Base-by-base conservation (phyloP, 2,888 invertebrate genomes). In the Catotricha subobsoleta region DNA sequence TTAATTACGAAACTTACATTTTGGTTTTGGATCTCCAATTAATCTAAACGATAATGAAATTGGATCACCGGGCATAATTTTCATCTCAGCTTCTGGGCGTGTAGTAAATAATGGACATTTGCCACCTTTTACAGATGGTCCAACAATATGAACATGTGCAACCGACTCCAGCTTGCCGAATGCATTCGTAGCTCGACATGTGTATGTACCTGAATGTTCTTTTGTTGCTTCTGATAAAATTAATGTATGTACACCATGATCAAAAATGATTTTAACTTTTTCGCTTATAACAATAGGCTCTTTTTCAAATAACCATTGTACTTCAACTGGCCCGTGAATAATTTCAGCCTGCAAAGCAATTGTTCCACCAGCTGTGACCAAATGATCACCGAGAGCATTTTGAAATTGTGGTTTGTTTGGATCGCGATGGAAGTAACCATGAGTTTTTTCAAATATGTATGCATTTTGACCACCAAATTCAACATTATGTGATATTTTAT, bases 301-400 rank as follows among this genome's bases (percentile, higher is more conserved):
- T 6, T 73, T 73, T 53, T 75, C 74, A 47, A 75, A 69, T 39
- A 78, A 67, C 87, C 87, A 86, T 48, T 76, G 74, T 0, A 86
- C 77, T 49, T 78, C 78, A 8, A 79, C 76, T 12, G 76, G 74
- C 16, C 65, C 65, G 52, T 79, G 80, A 56, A 73, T 74, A 27
- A 82, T 74, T 58, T 83, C 79, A 1, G 84, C 81, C 57, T 84
- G 82, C 16, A 87, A 69, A 3, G 83, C 84, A 45, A 83, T 76
- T 0, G 82, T 80, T 28, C 84, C 84, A 1, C 84, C 84, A 43
- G 68, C 66, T 3, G 77, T 72, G 1, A 84, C 81, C 41, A 72
- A 71, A 52, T 78, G 74, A 53, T 83, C 81, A 1, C 72, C 72
- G 19, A 83, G 58, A 1, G 76, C 71, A 44, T 69, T 72, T 1